These are phyloP conservation scores for Adineta ricciae DNA, from an alignment of 2,888 invertebrate genomes.

Conservation along the genomic window DNA sequence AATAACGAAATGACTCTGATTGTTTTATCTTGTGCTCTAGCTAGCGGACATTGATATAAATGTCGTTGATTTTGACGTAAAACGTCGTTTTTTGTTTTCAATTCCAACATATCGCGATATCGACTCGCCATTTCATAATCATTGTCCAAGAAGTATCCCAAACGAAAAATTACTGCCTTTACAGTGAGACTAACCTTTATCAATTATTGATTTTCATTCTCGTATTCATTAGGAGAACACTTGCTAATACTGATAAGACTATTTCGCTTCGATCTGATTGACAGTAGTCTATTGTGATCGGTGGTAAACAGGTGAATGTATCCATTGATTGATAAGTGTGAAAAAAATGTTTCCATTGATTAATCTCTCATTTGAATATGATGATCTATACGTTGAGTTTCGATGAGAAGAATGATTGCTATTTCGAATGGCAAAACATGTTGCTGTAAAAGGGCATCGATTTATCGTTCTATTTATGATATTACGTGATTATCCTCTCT, in stretches of 20 bases:
- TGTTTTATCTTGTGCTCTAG: background rate
- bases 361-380: background rate
- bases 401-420: background rate
- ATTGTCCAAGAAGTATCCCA: slow-evolving; percentile 4
- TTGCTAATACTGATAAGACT: background rate
- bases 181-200: background rate
- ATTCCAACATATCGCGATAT: background rate
- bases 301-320: background rate
- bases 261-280: background rate
- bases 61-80: background rate
- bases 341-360: background rate
- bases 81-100: background rate
- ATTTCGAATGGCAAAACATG: slow-evolving; percentile 1
- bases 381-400: background rate
- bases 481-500: background rate
- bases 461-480: background rate
- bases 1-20: background rate
- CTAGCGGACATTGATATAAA: background rate
- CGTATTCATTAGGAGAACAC: background rate
- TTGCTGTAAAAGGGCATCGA: background rate
- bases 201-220: background rate
- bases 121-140: background rate
- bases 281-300: slow-evolving; percentile 1
- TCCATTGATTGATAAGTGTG: background rate
- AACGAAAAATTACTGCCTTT: background rate